A percentile compares a stretch with the other conserved stretches of the same genome.
phyloP scores from a whole-genome alignment of 53 echinoderm and acorn worm genomes.

The Paracentrotus lividus region DNA sequence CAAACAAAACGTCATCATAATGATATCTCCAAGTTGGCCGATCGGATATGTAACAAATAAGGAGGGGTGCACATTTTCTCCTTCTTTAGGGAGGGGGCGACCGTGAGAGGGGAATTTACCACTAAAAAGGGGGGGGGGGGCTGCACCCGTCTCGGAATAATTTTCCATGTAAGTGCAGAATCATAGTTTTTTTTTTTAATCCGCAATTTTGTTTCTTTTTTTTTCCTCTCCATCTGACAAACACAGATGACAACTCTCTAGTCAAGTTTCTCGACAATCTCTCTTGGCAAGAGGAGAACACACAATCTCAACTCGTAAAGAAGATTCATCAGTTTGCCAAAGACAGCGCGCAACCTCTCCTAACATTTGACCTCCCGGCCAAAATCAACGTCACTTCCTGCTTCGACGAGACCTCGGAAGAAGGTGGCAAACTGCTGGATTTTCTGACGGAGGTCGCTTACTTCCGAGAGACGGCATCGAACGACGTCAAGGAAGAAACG shows the following conservation, averaged over 20 bases:
- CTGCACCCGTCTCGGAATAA: too few relatives aligned
- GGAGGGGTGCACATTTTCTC: too few relatives aligned
- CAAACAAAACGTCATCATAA: too few relatives aligned
- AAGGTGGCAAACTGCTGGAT: constrained; percentile 52
- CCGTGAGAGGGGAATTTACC: too few relatives aligned
- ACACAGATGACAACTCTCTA: constrained; percentile 39
- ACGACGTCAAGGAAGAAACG: neutral
- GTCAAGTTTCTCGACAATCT: neutral
- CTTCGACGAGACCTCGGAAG: constrained; percentile 32
- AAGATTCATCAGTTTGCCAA: neutral
- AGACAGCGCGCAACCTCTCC: neutral
- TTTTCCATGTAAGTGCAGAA: too few relatives aligned
- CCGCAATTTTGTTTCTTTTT: neutral
- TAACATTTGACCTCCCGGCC: constrained; percentile 4
- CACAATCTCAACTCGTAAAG: neutral
- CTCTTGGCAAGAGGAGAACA: neutral
- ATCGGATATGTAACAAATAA: too few relatives aligned
- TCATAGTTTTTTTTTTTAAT: too few relatives aligned
- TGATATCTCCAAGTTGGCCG: too few relatives aligned
- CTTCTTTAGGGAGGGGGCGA: too few relatives aligned
- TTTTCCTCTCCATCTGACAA: neutral
- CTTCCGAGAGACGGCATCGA: constrained; percentile 35
- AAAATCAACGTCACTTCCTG: constrained; percentile 57
- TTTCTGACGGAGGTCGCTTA: constrained; percentile 46
- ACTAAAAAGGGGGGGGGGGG: too few relatives aligned